These are phyloP conservation scores for Pissodes strobi DNA, from an alignment of 1,140 invertebrate species.

Conservation along the genomic window DNA sequence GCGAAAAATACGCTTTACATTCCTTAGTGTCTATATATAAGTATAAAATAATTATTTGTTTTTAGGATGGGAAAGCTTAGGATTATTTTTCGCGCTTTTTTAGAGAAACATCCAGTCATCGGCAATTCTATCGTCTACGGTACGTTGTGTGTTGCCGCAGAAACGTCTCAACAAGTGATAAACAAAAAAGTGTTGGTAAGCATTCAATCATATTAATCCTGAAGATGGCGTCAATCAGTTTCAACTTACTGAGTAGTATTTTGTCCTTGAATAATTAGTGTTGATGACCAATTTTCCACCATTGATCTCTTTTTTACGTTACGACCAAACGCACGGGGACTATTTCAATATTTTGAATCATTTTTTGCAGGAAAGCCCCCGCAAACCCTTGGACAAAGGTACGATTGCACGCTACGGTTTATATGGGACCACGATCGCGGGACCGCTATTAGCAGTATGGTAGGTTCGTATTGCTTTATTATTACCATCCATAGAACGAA, in stretches of 20 bases:
- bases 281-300: slow-evolving; percentile 20
- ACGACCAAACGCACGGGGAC: too few species aligned
- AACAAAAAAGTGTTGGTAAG: slow-evolving; percentile 67
- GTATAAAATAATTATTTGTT: too few species aligned
- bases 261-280: too few species aligned
- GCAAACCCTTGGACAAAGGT: slow-evolving; percentile 59
- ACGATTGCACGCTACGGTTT: slow-evolving; percentile 63
- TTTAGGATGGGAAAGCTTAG: slow-evolving; percentile 15
- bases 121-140: slow-evolving; percentile 78
- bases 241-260: too few species aligned
- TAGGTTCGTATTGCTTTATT: slow-evolving; percentile 52
- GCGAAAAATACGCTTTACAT: too few species aligned
- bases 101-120: slow-evolving; percentile 64
- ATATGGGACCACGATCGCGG: slow-evolving; percentile 64
- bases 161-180: slow-evolving; percentile 76
- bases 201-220: too few species aligned
- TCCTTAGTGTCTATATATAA: too few species aligned
- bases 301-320: too few species aligned
- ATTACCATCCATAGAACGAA: too few species aligned
- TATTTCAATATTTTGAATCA: too few species aligned
- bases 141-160: slow-evolving; percentile 75
- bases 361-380: slow-evolving; percentile 16
- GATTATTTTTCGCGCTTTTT: slow-evolving; percentile 32
- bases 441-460: slow-evolving; percentile 67
- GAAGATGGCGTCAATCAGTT: too few species aligned